phyloP scores from a whole-genome alignment of 2,797 vertebrate species.

The Enteromius argenteus region DNA sequence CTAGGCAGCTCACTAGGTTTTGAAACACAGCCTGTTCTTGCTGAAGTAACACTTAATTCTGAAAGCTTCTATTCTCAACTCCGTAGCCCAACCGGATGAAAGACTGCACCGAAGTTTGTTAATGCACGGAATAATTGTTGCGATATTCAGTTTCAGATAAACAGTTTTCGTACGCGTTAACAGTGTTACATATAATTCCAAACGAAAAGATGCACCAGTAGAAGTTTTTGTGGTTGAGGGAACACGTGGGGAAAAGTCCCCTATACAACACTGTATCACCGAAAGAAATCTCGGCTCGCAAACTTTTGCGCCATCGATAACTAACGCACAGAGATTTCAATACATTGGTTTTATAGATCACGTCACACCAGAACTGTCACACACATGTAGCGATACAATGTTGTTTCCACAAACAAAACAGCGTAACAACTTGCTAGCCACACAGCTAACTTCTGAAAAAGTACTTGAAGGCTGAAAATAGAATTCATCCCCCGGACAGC shows the following conservation, averaged over 20 bases:
- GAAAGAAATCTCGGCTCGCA: slow-evolving; percentile 75
- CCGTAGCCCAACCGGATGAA: background rate
- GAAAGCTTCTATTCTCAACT: background rate
- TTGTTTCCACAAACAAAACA: slow-evolving; percentile 28
- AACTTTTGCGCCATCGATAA: slow-evolving; percentile 55
- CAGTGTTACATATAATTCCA: background rate
- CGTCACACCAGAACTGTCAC: background rate
- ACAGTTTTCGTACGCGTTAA: background rate
- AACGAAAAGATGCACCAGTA: background rate
- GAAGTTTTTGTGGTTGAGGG: slow-evolving; percentile 59
- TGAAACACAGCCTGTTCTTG: slow-evolving; percentile 10
- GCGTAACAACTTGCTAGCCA: slow-evolving; percentile 60
- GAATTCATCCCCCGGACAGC: slow-evolving; percentile 15
- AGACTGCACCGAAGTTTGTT: background rate
- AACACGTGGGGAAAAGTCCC: slow-evolving; percentile 74
- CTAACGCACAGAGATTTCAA: slow-evolving; percentile 35
- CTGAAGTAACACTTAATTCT: slow-evolving; percentile 5
- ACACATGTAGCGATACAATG: slow-evolving; percentile 24
- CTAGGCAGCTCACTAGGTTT: slow-evolving; percentile 8
- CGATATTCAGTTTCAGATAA: background rate
- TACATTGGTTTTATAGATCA: background rate
- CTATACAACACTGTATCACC: slow-evolving; percentile 61
- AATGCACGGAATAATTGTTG: background rate
- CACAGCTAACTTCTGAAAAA: slow-evolving; percentile 65
- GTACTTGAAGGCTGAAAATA: slow-evolving; percentile 36